These are phyloP conservation scores for Drosophila borealis DNA, from an alignment of 2,888 invertebrate genomes.

Conservation along the genomic window DNA sequence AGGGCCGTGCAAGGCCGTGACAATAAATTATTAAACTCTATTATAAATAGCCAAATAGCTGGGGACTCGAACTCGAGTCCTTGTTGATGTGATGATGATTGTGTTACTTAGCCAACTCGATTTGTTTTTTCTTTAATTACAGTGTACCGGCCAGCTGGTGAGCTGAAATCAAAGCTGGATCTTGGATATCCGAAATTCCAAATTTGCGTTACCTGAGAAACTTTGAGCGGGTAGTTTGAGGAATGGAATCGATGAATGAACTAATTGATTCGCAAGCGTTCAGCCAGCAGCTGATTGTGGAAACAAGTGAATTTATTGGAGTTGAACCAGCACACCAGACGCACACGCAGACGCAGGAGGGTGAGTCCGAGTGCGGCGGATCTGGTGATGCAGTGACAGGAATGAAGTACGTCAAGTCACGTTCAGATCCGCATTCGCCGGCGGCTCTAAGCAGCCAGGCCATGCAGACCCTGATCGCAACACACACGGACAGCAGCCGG, in stretches of 20 bases:
- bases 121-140: background rate
- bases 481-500: constrained; percentile 24
- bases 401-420: constrained; percentile 19
- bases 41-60: no score
- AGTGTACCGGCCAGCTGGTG: constrained; percentile 18
- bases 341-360: constrained; percentile 22
- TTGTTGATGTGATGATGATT: no score
- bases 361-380: constrained; percentile 35
- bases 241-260: constrained; percentile 87
- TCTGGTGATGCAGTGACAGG: constrained; percentile 6
- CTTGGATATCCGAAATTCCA: background rate
- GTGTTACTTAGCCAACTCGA: no score
- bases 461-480: constrained; percentile 40
- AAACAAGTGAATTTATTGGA: constrained; percentile 80
- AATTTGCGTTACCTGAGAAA: no score
- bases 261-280: constrained; percentile 87
- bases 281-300: constrained; percentile 85
- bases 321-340: constrained; percentile 16
- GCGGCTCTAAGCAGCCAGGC: constrained; percentile 31
- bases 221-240: constrained; percentile 27
- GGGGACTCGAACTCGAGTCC: no score
- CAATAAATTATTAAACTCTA: no score
- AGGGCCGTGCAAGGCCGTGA: no score
- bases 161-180: constrained; percentile 4
- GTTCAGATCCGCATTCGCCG: constrained; percentile 71